These are phyloP conservation scores for Isichthys henryi DNA, from an alignment of 2,113 vertebrate species.

Conservation along the genomic window DNA sequence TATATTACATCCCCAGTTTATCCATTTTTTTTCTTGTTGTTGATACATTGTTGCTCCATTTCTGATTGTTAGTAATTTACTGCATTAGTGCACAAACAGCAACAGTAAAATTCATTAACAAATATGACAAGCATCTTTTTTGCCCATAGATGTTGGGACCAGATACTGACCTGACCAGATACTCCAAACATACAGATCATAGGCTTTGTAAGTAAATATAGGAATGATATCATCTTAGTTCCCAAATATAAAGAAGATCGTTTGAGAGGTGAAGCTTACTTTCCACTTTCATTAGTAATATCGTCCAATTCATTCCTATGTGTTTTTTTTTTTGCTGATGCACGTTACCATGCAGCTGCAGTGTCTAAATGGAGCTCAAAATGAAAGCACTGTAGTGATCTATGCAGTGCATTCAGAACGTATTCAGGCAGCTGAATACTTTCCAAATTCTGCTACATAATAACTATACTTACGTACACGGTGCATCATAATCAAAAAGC, in stretches of 20 bases:
- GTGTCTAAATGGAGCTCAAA: not conserved
- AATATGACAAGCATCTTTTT: not conserved
- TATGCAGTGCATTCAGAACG: not conserved
- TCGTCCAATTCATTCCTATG: slow-evolving; percentile 23
- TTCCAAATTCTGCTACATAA: not conserved
- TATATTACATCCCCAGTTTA: not conserved
- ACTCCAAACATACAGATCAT: slow-evolving; percentile 32
- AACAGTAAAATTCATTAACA: slow-evolving; percentile 26
- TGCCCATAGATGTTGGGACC: not conserved
- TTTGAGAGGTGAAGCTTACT: slow-evolving; percentile 21
- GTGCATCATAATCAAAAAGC: not conserved
- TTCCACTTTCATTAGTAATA: slow-evolving; percentile 39
- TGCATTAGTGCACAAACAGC: not conserved
- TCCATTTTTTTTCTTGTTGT: not conserved
- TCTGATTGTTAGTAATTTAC: slow-evolving; percentile 9
- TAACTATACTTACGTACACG: not conserved
- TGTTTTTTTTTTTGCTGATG: slow-evolving; percentile 16
- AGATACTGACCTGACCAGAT: slow-evolving; percentile 29
- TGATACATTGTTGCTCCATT: not conserved
- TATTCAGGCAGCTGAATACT: not conserved
- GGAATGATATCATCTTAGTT: slow-evolving; percentile 19
- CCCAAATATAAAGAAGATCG: slow-evolving; percentile 32
- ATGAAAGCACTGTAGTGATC: not conserved
- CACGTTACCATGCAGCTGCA: not conserved
- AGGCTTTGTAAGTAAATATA: slow-evolving; percentile 30